A percentile compares a stretch with the other conserved stretches of the same genome.
phyloP scores from a whole-genome alignment of 2,113 vertebrate genomes.

The Ageneiosus marmoratus region DNA sequence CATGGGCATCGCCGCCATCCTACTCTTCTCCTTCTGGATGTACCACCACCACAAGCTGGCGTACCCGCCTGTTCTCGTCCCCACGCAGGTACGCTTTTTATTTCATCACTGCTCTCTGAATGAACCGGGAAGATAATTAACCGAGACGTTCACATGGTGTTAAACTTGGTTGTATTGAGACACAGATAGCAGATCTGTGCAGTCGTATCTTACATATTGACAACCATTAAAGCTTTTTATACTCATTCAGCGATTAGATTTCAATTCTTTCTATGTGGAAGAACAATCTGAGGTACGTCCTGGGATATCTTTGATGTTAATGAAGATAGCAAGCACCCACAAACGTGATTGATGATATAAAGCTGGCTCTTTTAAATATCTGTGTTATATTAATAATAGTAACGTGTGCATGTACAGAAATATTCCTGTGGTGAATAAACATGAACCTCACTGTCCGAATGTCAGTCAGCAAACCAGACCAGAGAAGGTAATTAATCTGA shows the following conservation, averaged over 20 bases:
- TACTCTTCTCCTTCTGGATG: constrained; percentile 97
- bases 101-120: background rate
- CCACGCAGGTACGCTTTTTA: constrained; percentile 84
- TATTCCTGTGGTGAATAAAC: background rate
- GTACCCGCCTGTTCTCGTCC: constrained; percentile 93
- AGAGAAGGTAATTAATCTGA: background rate
- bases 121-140: background rate
- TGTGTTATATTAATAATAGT: background rate
- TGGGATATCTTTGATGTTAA: background rate
- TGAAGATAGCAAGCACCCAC: background rate
- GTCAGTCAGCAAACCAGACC: background rate
- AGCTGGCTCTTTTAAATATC: background rate
- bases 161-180: background rate
- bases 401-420: background rate
- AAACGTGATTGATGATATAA: background rate
- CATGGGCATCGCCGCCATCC: constrained; percentile 87
- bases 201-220: background rate
- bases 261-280: too few relatives aligned
- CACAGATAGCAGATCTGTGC: background rate
- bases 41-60: constrained; percentile 96
- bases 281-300: background rate
- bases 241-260: background rate
- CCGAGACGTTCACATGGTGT: background rate
- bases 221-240: background rate
- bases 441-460: background rate